A percentile compares a stretch with the other conserved stretches of the same genome.
Conservation (phyloP, 2,113 vertebrate genomes). For the Sus scrofa region DNA sequence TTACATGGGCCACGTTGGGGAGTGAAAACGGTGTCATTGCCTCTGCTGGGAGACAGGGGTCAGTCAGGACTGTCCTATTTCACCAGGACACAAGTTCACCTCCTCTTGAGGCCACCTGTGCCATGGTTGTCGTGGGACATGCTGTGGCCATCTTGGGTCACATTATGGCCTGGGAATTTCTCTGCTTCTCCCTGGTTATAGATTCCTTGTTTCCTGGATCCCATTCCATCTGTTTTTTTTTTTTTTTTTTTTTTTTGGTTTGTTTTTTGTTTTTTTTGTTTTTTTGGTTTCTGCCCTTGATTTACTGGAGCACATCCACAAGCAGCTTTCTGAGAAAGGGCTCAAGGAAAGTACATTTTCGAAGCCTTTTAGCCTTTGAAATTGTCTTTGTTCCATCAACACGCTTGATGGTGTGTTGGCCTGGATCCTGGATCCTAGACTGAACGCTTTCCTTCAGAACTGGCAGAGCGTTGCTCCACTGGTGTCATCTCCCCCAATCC, state of each 20-base stretch:
- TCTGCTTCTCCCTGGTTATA: neutral
- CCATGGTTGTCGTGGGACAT: rapidly evolving
- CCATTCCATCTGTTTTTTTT: no score
- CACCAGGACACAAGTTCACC: rapidly evolving
- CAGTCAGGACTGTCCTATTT: no score
- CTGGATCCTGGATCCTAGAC: neutral
- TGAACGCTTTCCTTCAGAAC: neutral
- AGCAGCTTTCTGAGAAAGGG: conserved; percentile 33
- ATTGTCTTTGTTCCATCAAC: neutral
- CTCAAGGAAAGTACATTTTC: neutral
- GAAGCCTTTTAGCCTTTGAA: neutral
- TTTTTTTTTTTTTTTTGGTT: no score
- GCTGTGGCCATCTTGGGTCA: neutral
- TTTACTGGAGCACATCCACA: neutral
- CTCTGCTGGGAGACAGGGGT: rapidly evolving
- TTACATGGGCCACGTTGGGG: neutral
- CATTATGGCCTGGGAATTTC: neutral
- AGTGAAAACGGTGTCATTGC: neutral
- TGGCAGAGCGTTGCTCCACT: neutral
- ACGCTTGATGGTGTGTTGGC: neutral
- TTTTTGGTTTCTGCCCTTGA: neutral
- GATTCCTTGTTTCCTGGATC: neutral
- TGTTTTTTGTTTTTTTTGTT: no score
- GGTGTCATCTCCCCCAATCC: neutral
- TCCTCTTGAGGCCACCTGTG: rapidly evolving